Evolutionary conservation across 2,113 vertebrate species (phyloP), one percentile per base, ranked within the genome.

Genomic region (Galemys pyrenaicus): DNA sequence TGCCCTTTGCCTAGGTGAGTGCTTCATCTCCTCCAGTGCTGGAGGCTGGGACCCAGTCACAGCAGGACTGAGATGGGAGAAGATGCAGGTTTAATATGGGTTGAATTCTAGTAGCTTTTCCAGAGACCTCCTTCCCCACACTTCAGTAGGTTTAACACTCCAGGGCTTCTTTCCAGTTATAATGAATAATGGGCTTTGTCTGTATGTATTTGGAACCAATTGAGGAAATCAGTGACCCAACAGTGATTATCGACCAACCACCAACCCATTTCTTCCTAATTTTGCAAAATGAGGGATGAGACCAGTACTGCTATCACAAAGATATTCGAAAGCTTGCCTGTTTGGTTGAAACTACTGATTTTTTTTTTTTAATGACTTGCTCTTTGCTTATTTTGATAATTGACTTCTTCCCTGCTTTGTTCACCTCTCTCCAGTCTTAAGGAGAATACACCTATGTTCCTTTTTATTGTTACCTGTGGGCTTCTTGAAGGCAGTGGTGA

Each of bases 21-120:
- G 41, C 39, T 24, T 56, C 10, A 0, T 9, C n/a, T 0, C 2
- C 24, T 30, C 17, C 15, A 4, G 19, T 28, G 56, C 20, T 37
- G 64, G 22, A 26, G 41, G 26, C 81, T 26, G 19, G 39, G 44
- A 12, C 68, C 58, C 46, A 10, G 22, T 58, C 15, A 6, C 6
- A 8, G 1, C 17, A n/a, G 54, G 22, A 35, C 49, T 16, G 26
- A 62, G 41, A 58, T 41, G 32, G 35, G 15, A 22, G 32, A 35
- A 87, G 16, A 44, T 19, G 49, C 0, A 2, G 1, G 44, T 56
- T 68, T 28, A 41, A 39, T 9, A 17, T 11, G 28, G 56, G 28
- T 7, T 6, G 19, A 62, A 71, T 85, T 64, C 44, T 22, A 0
- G 41, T n/a, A 32, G 60, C 13, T 56, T 70, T 49, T 75, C 26